phyloP scores from a whole-genome alignment of 2,888 invertebrate genomes.

The Mongoloraphidia duomilia region DNA sequence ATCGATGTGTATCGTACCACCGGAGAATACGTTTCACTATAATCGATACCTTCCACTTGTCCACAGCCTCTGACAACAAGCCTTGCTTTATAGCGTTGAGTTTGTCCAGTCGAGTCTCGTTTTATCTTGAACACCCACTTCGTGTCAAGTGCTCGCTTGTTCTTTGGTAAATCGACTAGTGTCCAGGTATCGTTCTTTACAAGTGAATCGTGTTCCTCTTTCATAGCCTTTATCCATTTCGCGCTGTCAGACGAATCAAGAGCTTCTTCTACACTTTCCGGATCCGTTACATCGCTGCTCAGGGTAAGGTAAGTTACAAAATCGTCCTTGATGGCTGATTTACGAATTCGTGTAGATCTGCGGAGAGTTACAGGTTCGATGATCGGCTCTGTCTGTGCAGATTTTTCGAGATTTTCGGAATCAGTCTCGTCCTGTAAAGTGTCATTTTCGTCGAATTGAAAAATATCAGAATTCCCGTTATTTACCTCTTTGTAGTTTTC shows the following conservation, averaged over 20 bases:
- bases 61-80: neutral
- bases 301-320: neutral
- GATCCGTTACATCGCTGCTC: neutral
- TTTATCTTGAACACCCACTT: constrained; percentile 5
- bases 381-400: no score
- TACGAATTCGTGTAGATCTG: neutral
- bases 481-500: neutral
- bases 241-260: neutral
- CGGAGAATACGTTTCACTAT: constrained; percentile 3
- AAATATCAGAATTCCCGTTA: no score
- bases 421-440: no score
- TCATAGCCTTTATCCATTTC: neutral
- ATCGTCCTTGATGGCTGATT: no score
- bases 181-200: neutral
- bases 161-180: neutral
- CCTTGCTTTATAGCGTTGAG: constrained; percentile 1
- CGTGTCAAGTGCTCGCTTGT: neutral
- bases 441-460: no score
- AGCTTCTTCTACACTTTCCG: neutral
- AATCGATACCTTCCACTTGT: neutral
- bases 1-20: constrained; percentile 9
- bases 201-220: neutral
- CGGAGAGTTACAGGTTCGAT: no score
- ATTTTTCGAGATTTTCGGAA: no score
- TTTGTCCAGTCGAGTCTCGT: neutral